phyloP scores from a whole-genome alignment of 2,797 vertebrate species.

The Sarcoramphus papa region DNA sequence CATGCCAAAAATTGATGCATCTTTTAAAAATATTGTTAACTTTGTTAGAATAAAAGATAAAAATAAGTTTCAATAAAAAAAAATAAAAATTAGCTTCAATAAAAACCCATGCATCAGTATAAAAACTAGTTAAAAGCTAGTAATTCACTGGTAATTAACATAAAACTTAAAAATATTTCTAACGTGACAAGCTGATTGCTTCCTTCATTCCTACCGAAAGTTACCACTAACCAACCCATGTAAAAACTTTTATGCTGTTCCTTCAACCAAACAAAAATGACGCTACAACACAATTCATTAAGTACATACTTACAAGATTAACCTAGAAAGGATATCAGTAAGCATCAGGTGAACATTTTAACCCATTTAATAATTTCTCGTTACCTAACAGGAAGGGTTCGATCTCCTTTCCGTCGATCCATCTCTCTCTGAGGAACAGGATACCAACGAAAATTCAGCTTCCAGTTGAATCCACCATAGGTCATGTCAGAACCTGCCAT shows the following conservation, averaged over 20 bases:
- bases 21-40: not conserved
- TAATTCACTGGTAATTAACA: not conserved
- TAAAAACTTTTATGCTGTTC: not conserved
- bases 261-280: not conserved
- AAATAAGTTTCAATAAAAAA: not conserved
- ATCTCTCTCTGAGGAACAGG: slow-evolving; percentile 84
- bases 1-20: not conserved
- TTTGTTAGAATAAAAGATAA: not conserved
- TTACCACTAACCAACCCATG: accelerated
- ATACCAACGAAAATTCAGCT: slow-evolving; percentile 83
- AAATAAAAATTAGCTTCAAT: not conserved
- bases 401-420: slow-evolving; percentile 82
- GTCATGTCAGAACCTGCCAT: slow-evolving; percentile 85
- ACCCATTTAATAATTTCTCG: not conserved
- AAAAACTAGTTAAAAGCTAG: not conserved
- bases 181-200: not conserved
- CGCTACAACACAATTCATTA: not conserved
- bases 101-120: not conserved
- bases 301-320: not conserved
- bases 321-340: not conserved
- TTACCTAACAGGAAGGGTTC: slow-evolving; percentile 82
- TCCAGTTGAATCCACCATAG: slow-evolving; percentile 84
- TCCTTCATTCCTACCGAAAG: not conserved
- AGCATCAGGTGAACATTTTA: not conserved
- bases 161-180: not conserved